Evolutionary conservation across 53 echinoderm and acorn worm species (phyloP), one percentile per base, ranked within the genome.

Genomic region (Mesocentrotus franciscanus): DNA sequence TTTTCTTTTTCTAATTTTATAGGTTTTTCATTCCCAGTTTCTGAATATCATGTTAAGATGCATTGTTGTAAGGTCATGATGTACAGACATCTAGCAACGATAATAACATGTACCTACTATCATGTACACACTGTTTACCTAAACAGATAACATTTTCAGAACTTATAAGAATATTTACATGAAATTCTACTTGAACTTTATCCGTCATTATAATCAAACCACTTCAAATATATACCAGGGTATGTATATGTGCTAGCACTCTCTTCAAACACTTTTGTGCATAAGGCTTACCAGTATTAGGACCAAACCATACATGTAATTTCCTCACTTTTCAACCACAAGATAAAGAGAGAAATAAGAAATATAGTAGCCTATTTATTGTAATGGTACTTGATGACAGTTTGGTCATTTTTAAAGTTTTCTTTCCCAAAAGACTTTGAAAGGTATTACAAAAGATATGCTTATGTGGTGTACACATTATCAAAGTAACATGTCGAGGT

Each of bases 221-320:
- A 87, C 29, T 58, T 87, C 58, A 58, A 18, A 39, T 81, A 20
- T 14, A 0, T n/a, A n/a, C n/a, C n/a, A n/a, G n/a, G n/a, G n/a
- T 1, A 58, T 56, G 10, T 15, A 75, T 20, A 57, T 87, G 87
- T 87, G 87, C 87, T 87, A 57, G 22, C 56, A 87, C 59, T 87
- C 87, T n/a, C 20, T 87, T 57, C n/a, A 87, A 56, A 87, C 59
- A 27, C 27, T 29, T n/a, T 58, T 87, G 87, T 87, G 87, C 87
- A 87, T 7, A 87, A 1, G 14, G 26, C 87, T 87, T 87, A 87
- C 87, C 87, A 87, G 58, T 58, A 35, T 66, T 34, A 32, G 61
- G 91, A 30, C 91, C 91, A 66, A 64, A 91, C 91, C 91, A 91
- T 7, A 91, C 91, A 64, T 91, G 91, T 66, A 66, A 91, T 66